phyloP scores from a whole-genome alignment of 2,113 vertebrate species.

The Microtus richardsoni region DNA sequence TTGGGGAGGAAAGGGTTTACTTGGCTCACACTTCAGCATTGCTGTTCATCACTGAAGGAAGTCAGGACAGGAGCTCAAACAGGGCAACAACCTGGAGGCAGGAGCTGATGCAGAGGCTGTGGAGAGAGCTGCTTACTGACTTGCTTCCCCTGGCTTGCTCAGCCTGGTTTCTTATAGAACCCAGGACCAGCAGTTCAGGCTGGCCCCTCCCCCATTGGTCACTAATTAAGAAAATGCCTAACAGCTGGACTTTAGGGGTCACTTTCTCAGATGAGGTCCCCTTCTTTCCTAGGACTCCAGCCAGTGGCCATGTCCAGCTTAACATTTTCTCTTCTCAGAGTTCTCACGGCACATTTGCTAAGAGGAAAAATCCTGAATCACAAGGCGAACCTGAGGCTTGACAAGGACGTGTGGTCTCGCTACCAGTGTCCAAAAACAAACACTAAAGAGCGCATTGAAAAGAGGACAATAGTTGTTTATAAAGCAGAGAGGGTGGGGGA shows the following conservation, averaged over 20 bases:
- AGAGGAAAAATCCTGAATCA: constrained; percentile 15
- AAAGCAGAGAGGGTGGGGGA: too few species aligned
- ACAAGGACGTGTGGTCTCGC: neutral
- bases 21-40: neutral
- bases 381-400: neutral
- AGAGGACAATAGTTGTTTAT: neutral
- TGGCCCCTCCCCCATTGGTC: neutral
- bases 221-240: neutral
- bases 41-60: neutral
- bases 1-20: neutral
- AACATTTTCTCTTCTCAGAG: neutral
- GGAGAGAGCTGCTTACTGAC: neutral
- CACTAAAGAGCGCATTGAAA: neutral
- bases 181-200: neutral
- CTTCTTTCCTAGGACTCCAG: neutral
- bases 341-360: neutral
- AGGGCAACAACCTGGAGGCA: neutral
- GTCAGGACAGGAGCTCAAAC: neutral
- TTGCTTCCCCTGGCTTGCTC: neutral
- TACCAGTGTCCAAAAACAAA: neutral
- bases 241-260: neutral
- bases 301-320: too few species aligned
- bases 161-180: neutral
- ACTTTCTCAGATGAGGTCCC: neutral
- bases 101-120: neutral